phyloP scores from a whole-genome alignment of 2,113 vertebrate genomes.

The Phodopus roborovskii region DNA sequence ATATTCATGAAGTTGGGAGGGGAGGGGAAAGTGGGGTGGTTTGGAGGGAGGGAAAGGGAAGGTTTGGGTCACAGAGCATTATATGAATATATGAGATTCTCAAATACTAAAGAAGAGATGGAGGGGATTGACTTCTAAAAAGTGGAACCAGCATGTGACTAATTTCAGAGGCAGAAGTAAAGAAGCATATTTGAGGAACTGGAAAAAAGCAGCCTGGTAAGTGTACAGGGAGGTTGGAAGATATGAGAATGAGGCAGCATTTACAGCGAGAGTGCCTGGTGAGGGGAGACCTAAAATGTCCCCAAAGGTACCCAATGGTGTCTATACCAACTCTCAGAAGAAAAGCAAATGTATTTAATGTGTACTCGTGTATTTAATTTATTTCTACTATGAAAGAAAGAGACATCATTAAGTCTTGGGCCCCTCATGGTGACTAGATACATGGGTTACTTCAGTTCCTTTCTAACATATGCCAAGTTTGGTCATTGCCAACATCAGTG shows the following conservation, averaged over 20 bases:
- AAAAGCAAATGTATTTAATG: neutral
- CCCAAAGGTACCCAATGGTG: neutral
- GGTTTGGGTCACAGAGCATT: neutral
- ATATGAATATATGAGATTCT: neutral
- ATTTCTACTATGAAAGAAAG: neutral
- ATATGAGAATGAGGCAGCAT: neutral
- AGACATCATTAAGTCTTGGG: neutral
- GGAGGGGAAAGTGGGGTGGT: neutral
- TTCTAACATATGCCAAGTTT: neutral
- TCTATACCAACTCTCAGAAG: neutral
- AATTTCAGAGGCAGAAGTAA: neutral
- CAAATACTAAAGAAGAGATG: neutral
- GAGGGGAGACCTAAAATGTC: neutral
- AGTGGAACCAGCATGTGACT: neutral
- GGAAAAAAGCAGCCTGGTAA: neutral
- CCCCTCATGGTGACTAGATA: neutral
- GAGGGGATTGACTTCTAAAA: neutral
- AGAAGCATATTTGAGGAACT: neutral
- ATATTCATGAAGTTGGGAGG: neutral
- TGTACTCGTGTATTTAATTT: neutral
- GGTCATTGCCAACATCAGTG: neutral
- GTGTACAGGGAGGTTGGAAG: neutral
- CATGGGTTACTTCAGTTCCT: neutral
- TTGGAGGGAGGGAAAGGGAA: too few relatives aligned
- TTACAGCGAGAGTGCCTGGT: too few relatives aligned